Base-by-base conservation (phyloP, 2,888 invertebrate genomes). In the Stegophylla sp. region DNA sequence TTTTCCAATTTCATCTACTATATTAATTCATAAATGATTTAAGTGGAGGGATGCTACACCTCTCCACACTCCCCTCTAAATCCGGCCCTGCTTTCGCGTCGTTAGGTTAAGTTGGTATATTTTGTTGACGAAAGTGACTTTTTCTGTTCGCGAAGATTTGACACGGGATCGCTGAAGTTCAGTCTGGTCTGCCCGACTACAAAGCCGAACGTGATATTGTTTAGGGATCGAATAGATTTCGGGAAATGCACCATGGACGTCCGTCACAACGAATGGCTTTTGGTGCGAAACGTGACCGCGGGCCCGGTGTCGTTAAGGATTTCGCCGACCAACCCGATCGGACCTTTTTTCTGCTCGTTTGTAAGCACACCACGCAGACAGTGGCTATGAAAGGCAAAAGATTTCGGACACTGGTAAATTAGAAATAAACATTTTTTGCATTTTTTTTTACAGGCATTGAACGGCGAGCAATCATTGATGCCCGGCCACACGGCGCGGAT, bases 261-360 rank as follows among this genome's bases (percentile, higher is more conserved):
- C 17, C 61, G 79, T n/a, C 79, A 79, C 48, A 10, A 79, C 34
- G 34, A 41, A 45, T 79, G 61, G 69, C 43, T 79, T 12, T 61
- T 79, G 10, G 67, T 84, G 13, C 77, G 77, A 63, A 84, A 84
- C 77, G 66, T 82, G 0, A 82, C 83, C 1, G 75, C 71, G 17
- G 20, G 72, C 3, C 75, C 82, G 12, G 75, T 83, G 0, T 67
- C 75, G 10, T 69, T 83, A 28, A 81, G 64, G 15, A 71, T 82
- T n/a, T 83, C 83, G 5, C 73, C 61, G 20, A 75, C 83, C 3
- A 48, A 66, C n/a, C 82, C 82, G 5, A 34, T 41, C 17, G 82
- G 79, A 28, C 73, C 77, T 15, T 83, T 83, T 48, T 69, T 79
- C 23, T 79, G 79, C 17, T 34, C 43, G 20, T 69, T 59, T 1